Conservation (phyloP, 2,888 invertebrate genomes). For the Barypeithes pellucidus region DNA sequence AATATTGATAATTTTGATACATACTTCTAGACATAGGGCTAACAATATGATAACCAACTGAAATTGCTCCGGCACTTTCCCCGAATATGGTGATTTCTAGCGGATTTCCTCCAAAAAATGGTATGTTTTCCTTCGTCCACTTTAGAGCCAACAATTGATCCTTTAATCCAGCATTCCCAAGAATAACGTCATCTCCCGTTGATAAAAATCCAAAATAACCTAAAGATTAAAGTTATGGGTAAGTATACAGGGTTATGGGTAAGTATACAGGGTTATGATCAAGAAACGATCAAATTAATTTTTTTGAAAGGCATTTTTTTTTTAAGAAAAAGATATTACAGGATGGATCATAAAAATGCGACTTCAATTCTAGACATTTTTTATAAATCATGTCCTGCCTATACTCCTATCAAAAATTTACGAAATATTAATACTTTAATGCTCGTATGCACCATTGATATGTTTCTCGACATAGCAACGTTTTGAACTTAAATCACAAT, state of each 20-base stretch:
- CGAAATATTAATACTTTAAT: too few species aligned
- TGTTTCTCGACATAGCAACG: too few species aligned
- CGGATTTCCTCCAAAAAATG: slow-evolving; percentile 55
- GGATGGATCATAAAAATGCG: too few species aligned
- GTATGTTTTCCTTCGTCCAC: slow-evolving; percentile 56
- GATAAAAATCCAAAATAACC: slow-evolving; percentile 60
- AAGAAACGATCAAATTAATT: too few species aligned
- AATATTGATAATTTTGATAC: too few species aligned
- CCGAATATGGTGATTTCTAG: slow-evolving; percentile 55
- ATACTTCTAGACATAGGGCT: slow-evolving; percentile 54
- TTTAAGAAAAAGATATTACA: too few species aligned
- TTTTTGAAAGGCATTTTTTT: too few species aligned
- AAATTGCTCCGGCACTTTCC: slow-evolving; percentile 57
- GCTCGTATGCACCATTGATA: too few species aligned
- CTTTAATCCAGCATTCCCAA: slow-evolving; percentile 56
- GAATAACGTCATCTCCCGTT: slow-evolving; percentile 54
- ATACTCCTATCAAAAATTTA: too few species aligned
- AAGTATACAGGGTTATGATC: not conserved
- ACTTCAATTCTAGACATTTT: too few species aligned
- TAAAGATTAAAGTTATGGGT: not conserved
- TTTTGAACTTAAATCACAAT: too few species aligned
- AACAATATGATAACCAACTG: slow-evolving; percentile 55
- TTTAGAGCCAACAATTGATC: slow-evolving; percentile 54
- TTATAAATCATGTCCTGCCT: too few species aligned
- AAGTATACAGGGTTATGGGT: not conserved